These are phyloP conservation scores for Parnassius glacialis DNA, from an alignment of 2,888 invertebrate species.

Conservation along the genomic window DNA sequence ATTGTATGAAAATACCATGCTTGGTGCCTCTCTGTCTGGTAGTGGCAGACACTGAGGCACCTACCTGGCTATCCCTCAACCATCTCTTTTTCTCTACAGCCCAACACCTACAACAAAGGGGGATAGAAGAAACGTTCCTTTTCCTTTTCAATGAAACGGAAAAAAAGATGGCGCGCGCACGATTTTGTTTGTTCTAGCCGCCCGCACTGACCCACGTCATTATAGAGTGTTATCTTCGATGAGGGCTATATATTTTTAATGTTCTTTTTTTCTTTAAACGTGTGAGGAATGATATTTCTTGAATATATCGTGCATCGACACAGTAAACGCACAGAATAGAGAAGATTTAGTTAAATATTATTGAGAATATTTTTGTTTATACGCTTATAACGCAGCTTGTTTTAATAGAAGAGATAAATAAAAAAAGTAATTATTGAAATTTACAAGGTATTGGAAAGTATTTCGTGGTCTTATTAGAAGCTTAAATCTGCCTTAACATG, in stretches of 20 bases:
- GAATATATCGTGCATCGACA: constrained; percentile 62
- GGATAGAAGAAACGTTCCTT: constrained; percentile 36
- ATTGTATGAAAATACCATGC: constrained; percentile 42
- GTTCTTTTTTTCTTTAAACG: constrained; percentile 58
- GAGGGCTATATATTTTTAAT: constrained; percentile 74
- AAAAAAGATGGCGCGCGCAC: constrained; percentile 57
- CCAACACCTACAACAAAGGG: constrained; percentile 31
- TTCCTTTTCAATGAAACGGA: constrained; percentile 49
- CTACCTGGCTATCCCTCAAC: constrained; percentile 67
- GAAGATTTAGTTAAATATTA: constrained; percentile 16
- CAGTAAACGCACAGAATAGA: constrained; percentile 45
- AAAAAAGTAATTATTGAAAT: no score
- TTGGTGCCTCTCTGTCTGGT: constrained; percentile 73
- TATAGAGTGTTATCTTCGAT: constrained; percentile 77
- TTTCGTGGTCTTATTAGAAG: no score
- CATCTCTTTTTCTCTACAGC: constrained; percentile 41
- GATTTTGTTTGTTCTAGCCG: constrained; percentile 78
- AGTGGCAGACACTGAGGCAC: constrained; percentile 70
- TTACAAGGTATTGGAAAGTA: no score
- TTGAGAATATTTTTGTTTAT: no score
- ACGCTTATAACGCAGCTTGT: no score
- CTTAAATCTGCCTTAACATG: no score
- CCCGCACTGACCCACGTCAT: constrained; percentile 75
- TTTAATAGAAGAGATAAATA: no score
- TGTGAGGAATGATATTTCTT: constrained; percentile 76